Evolutionary conservation across 2,888 invertebrate genomes (phyloP), one percentile per base, ranked within the genome.

Genomic region (Aleiodes alternator): DNA sequence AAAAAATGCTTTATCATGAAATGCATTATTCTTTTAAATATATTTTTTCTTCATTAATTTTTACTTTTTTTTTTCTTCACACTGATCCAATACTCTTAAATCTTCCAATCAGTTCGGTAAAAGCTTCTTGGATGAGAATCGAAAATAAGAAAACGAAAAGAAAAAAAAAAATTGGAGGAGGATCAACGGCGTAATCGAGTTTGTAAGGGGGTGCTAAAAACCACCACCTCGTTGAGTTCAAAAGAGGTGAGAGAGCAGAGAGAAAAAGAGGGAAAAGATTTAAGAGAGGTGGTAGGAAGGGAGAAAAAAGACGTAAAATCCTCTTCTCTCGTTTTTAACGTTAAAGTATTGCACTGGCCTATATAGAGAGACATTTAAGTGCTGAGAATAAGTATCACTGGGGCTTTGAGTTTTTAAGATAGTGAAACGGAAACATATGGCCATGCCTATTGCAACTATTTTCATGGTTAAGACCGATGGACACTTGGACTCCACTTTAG

Each of bases 161-260:
- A n/a, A 23, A 23, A 2, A 23, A 23, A 23, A 23, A 23, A 82
- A 82, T 79, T 76, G 80, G 80, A 79, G 80, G 80, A 79, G 78
- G 80, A 79, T 82, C 80, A 80, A 79, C 78, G 79, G 80, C 79
- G 82, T 82, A 83, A 83, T 83, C 82, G 83, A 84, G 79, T 84
- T 84, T 80, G 68, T 79, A 23, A 76, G 71, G 78, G 68, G 78
- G 68, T 76, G 77, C 78, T 82, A 79, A 83, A 82, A 82, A 81
- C 80, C 78, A 77, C 77, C 79, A 75, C 64, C 34, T 29, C 53
- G 69, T 70, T 29, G 48, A 55, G 69, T 14, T 11, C 51, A 57
- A 29, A 51, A 14, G 9, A 51, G 51, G n/a, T 51, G 31, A 31
- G 31, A n/a, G 31, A 57, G 50, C 43, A 16, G 59, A 14, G 55